Base-by-base conservation (phyloP, 2,113 vertebrate genomes). In the Amphilophus citrinellus region DNA sequence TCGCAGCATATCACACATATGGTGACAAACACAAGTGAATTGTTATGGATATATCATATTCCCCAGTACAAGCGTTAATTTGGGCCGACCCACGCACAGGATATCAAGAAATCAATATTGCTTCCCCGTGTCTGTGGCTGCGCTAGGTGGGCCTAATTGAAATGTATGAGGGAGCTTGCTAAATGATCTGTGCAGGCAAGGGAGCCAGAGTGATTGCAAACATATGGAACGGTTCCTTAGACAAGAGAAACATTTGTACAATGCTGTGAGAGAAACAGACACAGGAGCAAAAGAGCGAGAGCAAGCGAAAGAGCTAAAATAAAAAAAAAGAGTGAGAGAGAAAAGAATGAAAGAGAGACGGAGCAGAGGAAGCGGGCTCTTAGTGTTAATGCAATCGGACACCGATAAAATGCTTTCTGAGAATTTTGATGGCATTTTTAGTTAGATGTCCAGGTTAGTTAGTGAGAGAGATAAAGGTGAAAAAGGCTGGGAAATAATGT, bases 41-140 rank as follows among this genome's bases (percentile, higher is more conserved):
- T 88, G 89, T 87, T 92, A 89, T 88, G 83, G 84, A 94, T 94
- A 88, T 68, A 76, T 94, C 88, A 93, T 93, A 94, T 91, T 88
- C 84, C 86, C 84, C 75, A 22, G 84, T 89, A 91, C 92, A 91
- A 88, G 85, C 20, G 79, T 90, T 92, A 83, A 92, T 94, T 93
- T 91, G 79, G 90, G 61, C 83, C 59, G 17, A 88, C 91, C 89
- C 85, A 89, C 76, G 60, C 77, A 75, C 60, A 87, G 89, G 92
- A 94, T 92, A 95, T 94, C 81, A 87, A 57, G 84, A 94, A 94
- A 94, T 95, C 93, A 89, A 94, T 94, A 94, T 90, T 90, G 86
- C 91, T 86, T 92, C 88, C 79, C 87, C 42, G 9, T 84, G 92
- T 92, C 91, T 89, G 75, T 88, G 91, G 84, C 92, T 86, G 82